Evolutionary conservation across 2,888 invertebrate genomes (phyloP).

Genomic region (Chironomus tentans): DNA sequence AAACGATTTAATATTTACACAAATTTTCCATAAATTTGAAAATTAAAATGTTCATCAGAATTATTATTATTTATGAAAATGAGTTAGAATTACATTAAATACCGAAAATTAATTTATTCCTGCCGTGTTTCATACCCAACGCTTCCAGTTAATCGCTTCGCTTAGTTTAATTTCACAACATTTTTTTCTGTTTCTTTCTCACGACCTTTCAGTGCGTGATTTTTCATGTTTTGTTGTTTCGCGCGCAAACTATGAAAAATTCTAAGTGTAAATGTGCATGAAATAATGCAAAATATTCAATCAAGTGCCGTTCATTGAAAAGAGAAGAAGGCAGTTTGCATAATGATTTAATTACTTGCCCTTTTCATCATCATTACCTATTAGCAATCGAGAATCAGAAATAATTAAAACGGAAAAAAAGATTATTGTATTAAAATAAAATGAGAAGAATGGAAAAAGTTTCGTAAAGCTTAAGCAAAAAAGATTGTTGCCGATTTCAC

Average conservation of each 20-base stretch:
- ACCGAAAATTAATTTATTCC: no score
- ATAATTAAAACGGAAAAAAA: background rate
- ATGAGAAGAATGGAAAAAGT: background rate
- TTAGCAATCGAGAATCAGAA: background rate
- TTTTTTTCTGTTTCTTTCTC: background rate
- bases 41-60: no score
- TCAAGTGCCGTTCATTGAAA: background rate
- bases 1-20: background rate
- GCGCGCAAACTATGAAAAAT: background rate
- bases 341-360: conserved; percentile 13
- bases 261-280: background rate
- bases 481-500: background rate
- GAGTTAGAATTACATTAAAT: conserved; percentile 17
- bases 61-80: background rate
- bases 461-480: background rate
- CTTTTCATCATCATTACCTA: conserved; percentile 5
- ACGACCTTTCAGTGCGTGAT: conserved; percentile 25
- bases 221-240: background rate
- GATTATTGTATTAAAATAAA: background rate
- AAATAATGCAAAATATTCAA: background rate
- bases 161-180: background rate
- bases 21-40: no score
- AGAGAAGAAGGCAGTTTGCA: conserved; percentile 4
- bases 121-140: background rate
- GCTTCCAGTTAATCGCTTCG: background rate